phyloP scores from a whole-genome alignment of 2,797 vertebrate species.

The Limnodromus scolopaceus region DNA sequence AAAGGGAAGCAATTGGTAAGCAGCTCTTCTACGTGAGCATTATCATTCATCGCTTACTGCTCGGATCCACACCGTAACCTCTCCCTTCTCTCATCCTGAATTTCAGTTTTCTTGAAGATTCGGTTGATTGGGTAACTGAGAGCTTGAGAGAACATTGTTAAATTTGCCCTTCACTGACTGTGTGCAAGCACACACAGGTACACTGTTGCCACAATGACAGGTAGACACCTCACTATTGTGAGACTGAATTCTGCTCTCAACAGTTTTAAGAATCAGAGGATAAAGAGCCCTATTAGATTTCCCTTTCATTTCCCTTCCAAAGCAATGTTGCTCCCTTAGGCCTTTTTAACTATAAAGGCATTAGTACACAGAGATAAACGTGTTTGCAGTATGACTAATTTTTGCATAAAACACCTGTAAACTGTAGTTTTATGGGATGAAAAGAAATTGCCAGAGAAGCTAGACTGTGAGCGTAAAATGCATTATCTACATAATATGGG shows the following conservation, averaged over 20 bases:
- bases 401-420: background rate
- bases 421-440: background rate
- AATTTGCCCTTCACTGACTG: background rate
- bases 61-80: background rate
- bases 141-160: background rate
- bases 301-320: background rate
- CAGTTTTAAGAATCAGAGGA: background rate
- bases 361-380: background rate
- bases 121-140: background rate
- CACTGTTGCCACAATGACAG: background rate
- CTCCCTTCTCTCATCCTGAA: background rate
- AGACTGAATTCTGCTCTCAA: background rate
- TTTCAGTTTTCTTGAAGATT: background rate
- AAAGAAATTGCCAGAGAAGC: background rate
- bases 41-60: background rate
- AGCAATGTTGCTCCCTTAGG: background rate
- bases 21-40: background rate
- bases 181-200: accelerated
- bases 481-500: background rate
- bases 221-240: background rate
- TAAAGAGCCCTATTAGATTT: background rate
- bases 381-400: background rate
- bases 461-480: background rate
- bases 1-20: background rate
- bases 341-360: background rate